phyloP scores from a whole-genome alignment of 2,797 vertebrate species.

The Sebastes steindachneri region DNA sequence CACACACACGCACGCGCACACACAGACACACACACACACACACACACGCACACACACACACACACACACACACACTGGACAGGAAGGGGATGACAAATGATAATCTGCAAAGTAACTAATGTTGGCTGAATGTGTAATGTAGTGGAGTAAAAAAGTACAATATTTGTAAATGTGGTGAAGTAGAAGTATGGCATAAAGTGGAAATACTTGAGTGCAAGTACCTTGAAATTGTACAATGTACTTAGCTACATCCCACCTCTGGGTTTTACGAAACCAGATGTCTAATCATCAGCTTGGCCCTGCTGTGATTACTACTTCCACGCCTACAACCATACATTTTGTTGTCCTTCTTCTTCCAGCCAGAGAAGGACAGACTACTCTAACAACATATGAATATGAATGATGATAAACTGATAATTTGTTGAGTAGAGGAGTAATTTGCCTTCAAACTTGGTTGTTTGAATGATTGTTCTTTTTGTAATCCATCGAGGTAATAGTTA shows the following conservation, averaged over 20 bases:
- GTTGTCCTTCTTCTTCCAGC: not conserved
- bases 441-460: not conserved
- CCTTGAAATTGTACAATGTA: not conserved
- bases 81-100: too few species aligned
- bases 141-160: too few species aligned
- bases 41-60: rapidly evolving
- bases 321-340: not conserved
- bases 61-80: too few species aligned
- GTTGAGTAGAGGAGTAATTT: not conserved
- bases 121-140: too few species aligned
- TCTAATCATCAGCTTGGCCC: not conserved
- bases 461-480: not conserved
- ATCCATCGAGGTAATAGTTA: not conserved
- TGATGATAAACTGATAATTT: not conserved
- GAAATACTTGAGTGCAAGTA: not conserved
- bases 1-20: rapidly evolving
- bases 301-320: not conserved
- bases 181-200: too few species aligned
- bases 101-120: too few species aligned
- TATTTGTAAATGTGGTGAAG: too few species aligned
- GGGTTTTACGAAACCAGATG: not conserved
- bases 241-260: not conserved
- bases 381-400: not conserved
- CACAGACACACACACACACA: rapidly evolving
- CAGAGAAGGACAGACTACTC: not conserved